These are phyloP conservation scores for Ailurus styani DNA, from an alignment of 2,113 vertebrate species.

Conservation along the genomic window DNA sequence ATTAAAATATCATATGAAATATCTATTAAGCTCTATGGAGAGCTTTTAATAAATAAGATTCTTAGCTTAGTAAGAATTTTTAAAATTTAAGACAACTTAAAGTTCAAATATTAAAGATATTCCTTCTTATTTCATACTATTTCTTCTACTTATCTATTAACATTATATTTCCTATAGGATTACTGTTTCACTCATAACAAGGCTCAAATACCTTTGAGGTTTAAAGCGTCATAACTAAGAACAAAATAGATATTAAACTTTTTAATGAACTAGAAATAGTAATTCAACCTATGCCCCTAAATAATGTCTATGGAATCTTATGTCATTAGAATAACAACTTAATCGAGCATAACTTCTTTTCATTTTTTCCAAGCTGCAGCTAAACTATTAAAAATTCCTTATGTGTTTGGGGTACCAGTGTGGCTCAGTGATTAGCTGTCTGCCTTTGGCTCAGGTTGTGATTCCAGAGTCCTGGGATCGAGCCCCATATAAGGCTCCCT, in stretches of 20 bases:
- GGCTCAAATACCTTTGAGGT: not conserved
- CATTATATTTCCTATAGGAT: not conserved
- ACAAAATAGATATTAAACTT: not conserved
- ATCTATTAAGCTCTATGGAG: not conserved
- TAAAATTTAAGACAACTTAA: not conserved
- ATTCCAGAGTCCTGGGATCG: too few relatives aligned
- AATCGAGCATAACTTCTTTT: not conserved
- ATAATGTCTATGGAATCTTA: not conserved
- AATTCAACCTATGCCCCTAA: not conserved
- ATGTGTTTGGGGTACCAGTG: not conserved
- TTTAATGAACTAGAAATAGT: not conserved
- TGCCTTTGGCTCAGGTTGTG: too few relatives aligned
- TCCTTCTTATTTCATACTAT: not conserved
- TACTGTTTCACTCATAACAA: not conserved
- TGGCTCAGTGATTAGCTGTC: too few relatives aligned
- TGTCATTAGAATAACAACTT: not conserved
- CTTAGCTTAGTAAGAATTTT: not conserved
- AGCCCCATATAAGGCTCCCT: too few relatives aligned
- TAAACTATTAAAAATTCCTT: not conserved
- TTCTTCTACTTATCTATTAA: not conserved
- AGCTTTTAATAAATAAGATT: not conserved
- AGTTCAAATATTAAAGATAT: not conserved
- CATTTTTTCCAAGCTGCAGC: not conserved
- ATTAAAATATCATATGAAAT: not conserved
- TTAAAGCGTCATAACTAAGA: not conserved